Conservation (phyloP, 2,797 vertebrate species). For the Okamejei kenojei region DNA sequence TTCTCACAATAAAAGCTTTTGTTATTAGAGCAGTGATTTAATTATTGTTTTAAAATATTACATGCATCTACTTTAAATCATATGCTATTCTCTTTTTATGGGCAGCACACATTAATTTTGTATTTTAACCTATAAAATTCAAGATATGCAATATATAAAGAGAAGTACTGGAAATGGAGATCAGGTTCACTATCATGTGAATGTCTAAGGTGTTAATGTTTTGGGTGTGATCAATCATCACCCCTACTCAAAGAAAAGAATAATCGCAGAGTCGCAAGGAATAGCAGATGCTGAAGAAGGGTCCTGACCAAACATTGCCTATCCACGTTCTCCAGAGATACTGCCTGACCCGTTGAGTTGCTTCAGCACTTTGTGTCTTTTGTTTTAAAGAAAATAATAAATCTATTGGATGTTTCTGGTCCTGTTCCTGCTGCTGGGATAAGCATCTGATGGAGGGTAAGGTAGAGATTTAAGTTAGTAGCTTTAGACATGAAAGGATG, state of each 20-base stretch:
- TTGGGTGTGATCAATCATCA: not conserved
- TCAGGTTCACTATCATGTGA: not conserved
- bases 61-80: not conserved
- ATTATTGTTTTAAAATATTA: not conserved
- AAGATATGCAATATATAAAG: slow-evolving; percentile 1
- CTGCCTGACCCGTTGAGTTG: too few species aligned
- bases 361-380: too few species aligned
- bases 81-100: not conserved
- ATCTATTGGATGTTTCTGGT: not conserved
- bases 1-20: not conserved
- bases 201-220: not conserved
- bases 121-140: not conserved
- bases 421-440: not conserved
- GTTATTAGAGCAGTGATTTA: slow-evolving; percentile 2
- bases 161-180: not conserved
- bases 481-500: too few species aligned
- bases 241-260: not conserved
- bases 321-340: too few species aligned
- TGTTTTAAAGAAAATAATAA: not conserved
- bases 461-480: too few species aligned
- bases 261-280: too few species aligned
- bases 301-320: too few species aligned
- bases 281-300: too few species aligned
- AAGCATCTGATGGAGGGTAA: too few species aligned
- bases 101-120: not conserved